Evolutionary conservation across 2,797 vertebrate species (phyloP).

Genomic region (Halcyon chelicuti): DNA sequence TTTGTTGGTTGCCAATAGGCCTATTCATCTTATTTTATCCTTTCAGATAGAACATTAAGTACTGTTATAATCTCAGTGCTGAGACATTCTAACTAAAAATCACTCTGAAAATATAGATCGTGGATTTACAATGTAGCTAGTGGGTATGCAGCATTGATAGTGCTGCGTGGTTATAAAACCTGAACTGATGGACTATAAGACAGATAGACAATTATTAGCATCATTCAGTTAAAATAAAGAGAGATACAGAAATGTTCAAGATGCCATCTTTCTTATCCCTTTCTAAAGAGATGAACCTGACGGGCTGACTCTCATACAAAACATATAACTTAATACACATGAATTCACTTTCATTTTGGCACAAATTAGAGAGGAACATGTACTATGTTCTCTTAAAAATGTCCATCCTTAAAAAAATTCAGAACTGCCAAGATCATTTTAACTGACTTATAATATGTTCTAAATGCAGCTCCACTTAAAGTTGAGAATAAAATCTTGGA

Average conservation of each 20-base stretch:
- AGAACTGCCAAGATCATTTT: background rate
- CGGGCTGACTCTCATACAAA: background rate
- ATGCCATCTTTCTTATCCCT: background rate
- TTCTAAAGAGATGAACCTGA: background rate
- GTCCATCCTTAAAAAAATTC: background rate
- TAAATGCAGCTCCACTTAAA: background rate
- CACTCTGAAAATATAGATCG: background rate
- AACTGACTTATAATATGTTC: background rate
- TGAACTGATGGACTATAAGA: background rate
- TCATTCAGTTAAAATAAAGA: background rate
- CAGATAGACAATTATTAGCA: background rate
- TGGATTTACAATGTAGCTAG: background rate
- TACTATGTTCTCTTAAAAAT: background rate
- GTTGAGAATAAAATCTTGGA: background rate
- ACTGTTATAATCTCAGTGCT: background rate
- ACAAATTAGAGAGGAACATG: rapidly evolving
- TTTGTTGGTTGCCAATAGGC: background rate
- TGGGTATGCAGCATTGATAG: background rate
- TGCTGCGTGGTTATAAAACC: background rate
- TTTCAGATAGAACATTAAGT: background rate
- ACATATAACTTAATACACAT: background rate
- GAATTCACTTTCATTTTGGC: background rate
- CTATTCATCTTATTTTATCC: background rate
- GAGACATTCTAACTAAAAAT: background rate
- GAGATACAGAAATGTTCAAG: background rate